Percentiles rank a stretch among this genome's conserved stretches.
These are phyloP conservation scores for Metalampra italica DNA, from an alignment of 2,888 invertebrate species.

Conservation along the genomic window DNA sequence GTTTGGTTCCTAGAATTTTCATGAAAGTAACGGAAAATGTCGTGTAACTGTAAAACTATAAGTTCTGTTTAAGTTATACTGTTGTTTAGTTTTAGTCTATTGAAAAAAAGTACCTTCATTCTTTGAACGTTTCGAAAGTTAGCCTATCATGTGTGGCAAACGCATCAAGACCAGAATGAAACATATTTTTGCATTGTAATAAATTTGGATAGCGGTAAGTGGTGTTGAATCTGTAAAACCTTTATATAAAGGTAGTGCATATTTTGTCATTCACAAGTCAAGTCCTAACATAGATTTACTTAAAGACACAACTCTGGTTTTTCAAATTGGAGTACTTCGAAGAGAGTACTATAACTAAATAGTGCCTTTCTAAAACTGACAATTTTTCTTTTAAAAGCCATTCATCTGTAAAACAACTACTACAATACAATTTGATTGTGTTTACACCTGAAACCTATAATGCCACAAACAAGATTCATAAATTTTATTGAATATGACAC, in stretches of 20 bases:
- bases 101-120: slow-evolving; percentile 10
- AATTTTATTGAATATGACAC: slow-evolving; percentile 9
- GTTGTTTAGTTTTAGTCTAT: slow-evolving; percentile 20
- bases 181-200: slow-evolving; percentile 64
- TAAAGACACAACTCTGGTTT: slow-evolving; percentile 24
- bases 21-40: slow-evolving; percentile 68
- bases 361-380: slow-evolving; percentile 62
- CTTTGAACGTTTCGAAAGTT: slow-evolving; percentile 12
- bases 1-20: slow-evolving; percentile 51
- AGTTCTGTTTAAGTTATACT: slow-evolving; percentile 32
- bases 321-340: slow-evolving; percentile 26
- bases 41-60: slow-evolving; percentile 47
- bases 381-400: slow-evolving; percentile 39
- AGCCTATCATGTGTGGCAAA: slow-evolving; percentile 66
- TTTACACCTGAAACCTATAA: slow-evolving; percentile 1
- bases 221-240: slow-evolving; percentile 27
- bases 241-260: slow-evolving; percentile 23
- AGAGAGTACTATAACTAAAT: too few species aligned
- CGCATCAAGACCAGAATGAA: slow-evolving; percentile 67
- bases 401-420: slow-evolving; percentile 15
- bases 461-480: slow-evolving; percentile 4
- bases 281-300: slow-evolving; percentile 24
- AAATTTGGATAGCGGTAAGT: slow-evolving; percentile 65
- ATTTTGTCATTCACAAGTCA: slow-evolving; percentile 21
- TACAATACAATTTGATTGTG: slow-evolving; percentile 7